phyloP scores from a whole-genome alignment of 2,797 vertebrate genomes.

The Notolepis coatsorum region DNA sequence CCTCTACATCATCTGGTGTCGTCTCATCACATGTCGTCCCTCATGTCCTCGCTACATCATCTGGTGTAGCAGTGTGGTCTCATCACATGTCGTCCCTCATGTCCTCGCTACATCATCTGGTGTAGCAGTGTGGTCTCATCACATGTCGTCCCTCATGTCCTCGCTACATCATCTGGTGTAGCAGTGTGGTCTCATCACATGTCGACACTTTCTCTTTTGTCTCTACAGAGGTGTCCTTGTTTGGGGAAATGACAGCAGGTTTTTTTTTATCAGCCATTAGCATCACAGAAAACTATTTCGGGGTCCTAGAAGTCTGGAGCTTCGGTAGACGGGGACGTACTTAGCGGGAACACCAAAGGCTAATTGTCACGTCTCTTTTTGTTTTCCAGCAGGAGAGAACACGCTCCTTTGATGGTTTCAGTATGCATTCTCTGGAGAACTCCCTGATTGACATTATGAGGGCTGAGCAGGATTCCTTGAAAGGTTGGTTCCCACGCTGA shows the following conservation, averaged over 20 bases:
- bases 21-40: too few species aligned
- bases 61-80: too few species aligned
- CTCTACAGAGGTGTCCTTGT: slow-evolving; percentile 19
- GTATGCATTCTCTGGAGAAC: slow-evolving; percentile 99
- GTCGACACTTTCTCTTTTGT: slow-evolving; percentile 42
- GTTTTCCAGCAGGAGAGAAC: slow-evolving; percentile 92
- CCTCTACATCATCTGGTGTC: too few species aligned
- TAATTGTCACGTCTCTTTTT: slow-evolving; percentile 69
- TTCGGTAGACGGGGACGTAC: slow-evolving; percentile 19
- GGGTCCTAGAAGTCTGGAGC: slow-evolving; percentile 15
- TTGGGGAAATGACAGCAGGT: slow-evolving; percentile 26
- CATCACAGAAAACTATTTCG: slow-evolving; percentile 29
- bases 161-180: slow-evolving; percentile 61
- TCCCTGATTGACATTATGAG: slow-evolving; percentile 99
- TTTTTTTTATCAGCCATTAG: slow-evolving; percentile 32
- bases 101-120: slow-evolving; percentile 60
- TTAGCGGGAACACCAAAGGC: slow-evolving; percentile 27
- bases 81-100: too few species aligned
- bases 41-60: too few species aligned
- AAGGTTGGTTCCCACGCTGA: slow-evolving; percentile 88
- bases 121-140: slow-evolving; percentile 64
- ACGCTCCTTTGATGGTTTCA: slow-evolving; percentile 93
- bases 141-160: slow-evolving; percentile 69
- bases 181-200: slow-evolving; percentile 46
- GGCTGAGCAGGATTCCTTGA: slow-evolving; percentile 99